A percentile compares a stretch with the other conserved stretches of the same genome.
Conservation (phyloP, 2,113 vertebrate genomes). For the Oryctolagus cuniculus region mOryCun1.1 NC_091437.1:48481001-48481500, state of each 20-base stretch:
- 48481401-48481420: too few relatives aligned
- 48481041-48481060: not conserved
- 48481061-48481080: not conserved
- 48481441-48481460: too few relatives aligned
- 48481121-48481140: not conserved
- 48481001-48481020: not conserved
- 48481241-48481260: not conserved
- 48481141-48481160: not conserved
- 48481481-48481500: too few relatives aligned
- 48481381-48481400: too few relatives aligned
- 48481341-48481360: too few relatives aligned
- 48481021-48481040: not conserved
- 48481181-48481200: not conserved
- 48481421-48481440: too few relatives aligned
- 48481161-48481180: not conserved
- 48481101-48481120: not conserved
- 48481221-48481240: conserved; percentile 23
- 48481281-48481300: not conserved
- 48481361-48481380: too few relatives aligned
- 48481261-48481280: not conserved
- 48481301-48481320: too few relatives aligned
- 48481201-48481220: not conserved
- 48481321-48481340: too few relatives aligned
- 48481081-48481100: not conserved
- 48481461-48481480: too few relatives aligned